A percentile compares a stretch with the other conserved stretches of the same genome.
phyloP scores from a whole-genome alignment of 2,888 invertebrate species.

The Prostheceraeus crozeri region DNA sequence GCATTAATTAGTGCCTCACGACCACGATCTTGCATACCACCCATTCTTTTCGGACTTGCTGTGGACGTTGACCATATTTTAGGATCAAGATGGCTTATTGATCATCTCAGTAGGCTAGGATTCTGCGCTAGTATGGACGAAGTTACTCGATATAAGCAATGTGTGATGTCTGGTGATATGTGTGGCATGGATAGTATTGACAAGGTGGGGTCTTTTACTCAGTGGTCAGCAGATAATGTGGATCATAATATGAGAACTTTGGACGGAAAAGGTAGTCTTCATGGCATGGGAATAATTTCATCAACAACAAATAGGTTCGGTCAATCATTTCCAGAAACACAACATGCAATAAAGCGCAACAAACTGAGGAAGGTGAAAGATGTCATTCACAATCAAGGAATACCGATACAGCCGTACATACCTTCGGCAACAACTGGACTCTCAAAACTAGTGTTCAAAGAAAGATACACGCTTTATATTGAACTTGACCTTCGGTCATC shows the following conservation, averaged over 20 bases:
- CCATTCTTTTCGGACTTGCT: constrained; percentile 9
- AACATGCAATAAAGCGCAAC: no score
- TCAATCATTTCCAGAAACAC: no score
- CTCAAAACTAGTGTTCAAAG: no score
- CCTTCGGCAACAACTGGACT: not conserved
- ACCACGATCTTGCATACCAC: constrained; percentile 2
- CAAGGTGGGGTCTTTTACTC: constrained; percentile 30
- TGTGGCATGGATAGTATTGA: constrained; percentile 31
- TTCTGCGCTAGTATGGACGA: not conserved
- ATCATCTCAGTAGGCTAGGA: not conserved
- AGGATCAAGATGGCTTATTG: not conserved
- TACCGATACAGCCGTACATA: no score
- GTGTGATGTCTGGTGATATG: constrained; percentile 24
- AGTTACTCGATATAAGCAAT: constrained; percentile 15
- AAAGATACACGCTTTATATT: not conserved
- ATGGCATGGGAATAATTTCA: constrained; percentile 12
- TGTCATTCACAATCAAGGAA: no score
- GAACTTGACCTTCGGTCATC: constrained; percentile 15
- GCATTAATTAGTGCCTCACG: not conserved
- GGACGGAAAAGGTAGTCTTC: constrained; percentile 33
- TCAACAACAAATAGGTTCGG: no score
- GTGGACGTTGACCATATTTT: constrained; percentile 1
- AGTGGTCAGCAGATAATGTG: constrained; percentile 38
- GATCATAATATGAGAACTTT: constrained; percentile 38
- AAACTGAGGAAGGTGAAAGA: no score